phyloP scores from a whole-genome alignment of 2,113 vertebrate species.

The Lichenostomus cassidix region DNA sequence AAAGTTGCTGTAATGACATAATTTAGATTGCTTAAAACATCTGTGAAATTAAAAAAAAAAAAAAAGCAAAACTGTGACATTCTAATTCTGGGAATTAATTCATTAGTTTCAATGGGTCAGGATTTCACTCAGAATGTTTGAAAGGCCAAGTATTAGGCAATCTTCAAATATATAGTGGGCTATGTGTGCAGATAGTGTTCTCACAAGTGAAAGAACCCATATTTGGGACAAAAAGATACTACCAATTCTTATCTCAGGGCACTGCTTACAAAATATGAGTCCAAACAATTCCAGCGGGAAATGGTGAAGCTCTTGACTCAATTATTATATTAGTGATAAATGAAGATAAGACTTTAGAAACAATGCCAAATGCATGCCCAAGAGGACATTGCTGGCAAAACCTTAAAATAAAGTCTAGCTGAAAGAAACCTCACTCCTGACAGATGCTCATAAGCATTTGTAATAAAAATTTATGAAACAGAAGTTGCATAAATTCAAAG shows the following conservation, averaged over 20 bases:
- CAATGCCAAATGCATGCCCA: background rate
- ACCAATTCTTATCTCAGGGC: background rate
- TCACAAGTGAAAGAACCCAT: background rate
- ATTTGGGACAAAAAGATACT: background rate
- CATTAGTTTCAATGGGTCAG: background rate
- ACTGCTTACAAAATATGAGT: background rate
- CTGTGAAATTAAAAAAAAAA: background rate
- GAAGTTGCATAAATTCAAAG: background rate
- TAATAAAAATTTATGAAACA: slow-evolving; percentile 13
- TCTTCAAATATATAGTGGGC: background rate
- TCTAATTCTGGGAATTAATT: background rate
- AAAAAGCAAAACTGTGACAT: background rate
- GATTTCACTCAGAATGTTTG: background rate
- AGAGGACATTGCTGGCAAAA: background rate
- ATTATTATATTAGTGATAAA: background rate
- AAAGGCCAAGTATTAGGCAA: background rate
- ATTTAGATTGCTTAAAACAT: background rate
- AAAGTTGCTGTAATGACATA: background rate
- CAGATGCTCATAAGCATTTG: background rate
- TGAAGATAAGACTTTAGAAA: slow-evolving; percentile 22
- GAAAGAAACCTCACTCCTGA: slow-evolving; percentile 10
- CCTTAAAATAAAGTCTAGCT: background rate
- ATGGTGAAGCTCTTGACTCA: background rate
- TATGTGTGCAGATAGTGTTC: background rate
- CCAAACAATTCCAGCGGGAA: background rate